Base-by-base conservation (phyloP, 1,140 invertebrate genomes). In the Lethrus apterus region DNA sequence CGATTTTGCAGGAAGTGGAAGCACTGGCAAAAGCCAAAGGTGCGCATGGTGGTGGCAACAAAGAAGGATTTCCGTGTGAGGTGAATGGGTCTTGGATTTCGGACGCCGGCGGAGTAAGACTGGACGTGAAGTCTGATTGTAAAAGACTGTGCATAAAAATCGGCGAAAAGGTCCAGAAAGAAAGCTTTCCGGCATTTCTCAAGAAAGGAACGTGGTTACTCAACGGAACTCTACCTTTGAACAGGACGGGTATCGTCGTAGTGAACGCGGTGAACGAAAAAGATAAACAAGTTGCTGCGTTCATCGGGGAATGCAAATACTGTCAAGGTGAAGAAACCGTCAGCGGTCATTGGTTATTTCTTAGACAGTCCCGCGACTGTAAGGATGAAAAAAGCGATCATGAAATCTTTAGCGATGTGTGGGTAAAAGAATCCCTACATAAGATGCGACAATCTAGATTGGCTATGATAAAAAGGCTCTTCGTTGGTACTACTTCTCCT, bases 71-170 rank as follows among this genome's bases (percentile, higher is more conserved):
- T 29, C 21, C 40, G 11, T 64, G 62, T 32, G 56, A 55, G 18
- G 45, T 61, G 2, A 38, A 45, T 3, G 62, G 62, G 4, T 55
- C 52, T 11, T 64, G 62, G 62, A 48, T 57, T 19, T 59, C 56
- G n/a, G 52, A 57, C 24, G 55, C 57, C 0, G 59, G 52, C 11
- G 59, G 62, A 2, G 31, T 59, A 29, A 50, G 46, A 5, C 46
- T 64, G 13, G 44, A 52, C 7, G 33, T 18, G 24, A 41, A 46
- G 14, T 38, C 32, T 21, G 44, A 52, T 11, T 9, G 26, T 10
- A 9, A 50, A 29, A 11, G 14, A 13, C 23, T 26, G 5, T 7
- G 23, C n/a, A 21, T 32, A 38, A 33, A 49, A 38, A 38, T 32
- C 21, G 24, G 52, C 24, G 17, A 42, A 51, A 45, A 47, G 51